Percentiles rank a stretch among this genome's conserved stretches.
phyloP scores from a whole-genome alignment of 2,888 invertebrate species.

The Lasioglossum malachurum region DNA sequence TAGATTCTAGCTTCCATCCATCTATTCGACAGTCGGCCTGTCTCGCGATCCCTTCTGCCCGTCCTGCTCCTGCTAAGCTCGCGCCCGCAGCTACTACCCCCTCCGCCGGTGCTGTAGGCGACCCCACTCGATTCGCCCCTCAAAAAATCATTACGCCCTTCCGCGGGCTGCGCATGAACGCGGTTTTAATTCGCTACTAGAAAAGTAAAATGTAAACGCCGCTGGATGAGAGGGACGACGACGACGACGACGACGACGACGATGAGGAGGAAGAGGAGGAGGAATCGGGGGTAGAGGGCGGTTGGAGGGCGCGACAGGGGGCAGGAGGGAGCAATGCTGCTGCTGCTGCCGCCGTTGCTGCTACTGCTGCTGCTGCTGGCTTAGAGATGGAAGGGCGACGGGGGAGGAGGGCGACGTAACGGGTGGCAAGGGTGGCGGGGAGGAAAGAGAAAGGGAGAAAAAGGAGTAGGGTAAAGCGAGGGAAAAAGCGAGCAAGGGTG shows the following conservation, averaged over 20 bases:
- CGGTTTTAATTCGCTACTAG: slow-evolving; percentile 87
- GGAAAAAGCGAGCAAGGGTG: slow-evolving; percentile 55
- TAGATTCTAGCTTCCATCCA: slow-evolving; percentile 46
- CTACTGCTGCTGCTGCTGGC: slow-evolving; percentile 78
- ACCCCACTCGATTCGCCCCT: slow-evolving; percentile 92
- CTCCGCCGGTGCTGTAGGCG: slow-evolving; percentile 85
- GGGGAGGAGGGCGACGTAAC: slow-evolving; percentile 45
- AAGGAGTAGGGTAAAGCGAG: slow-evolving; percentile 55
- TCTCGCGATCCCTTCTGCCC: slow-evolving; percentile 70
- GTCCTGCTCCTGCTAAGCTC: slow-evolving; percentile 73
- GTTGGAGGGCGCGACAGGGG: slow-evolving; percentile 45
- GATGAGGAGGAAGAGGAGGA: not conserved
- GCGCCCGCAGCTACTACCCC: slow-evolving; percentile 70
- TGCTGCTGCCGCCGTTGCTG: not conserved
- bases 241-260: slow-evolving; percentile 1
- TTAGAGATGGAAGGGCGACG: slow-evolving; percentile 76
- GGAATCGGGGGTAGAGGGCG: slow-evolving; percentile 73
- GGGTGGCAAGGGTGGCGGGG: slow-evolving; percentile 39
- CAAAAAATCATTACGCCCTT: slow-evolving; percentile 94
- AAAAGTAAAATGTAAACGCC: slow-evolving; percentile 83
- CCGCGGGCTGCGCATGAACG: slow-evolving; percentile 89
- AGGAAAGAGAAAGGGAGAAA: slow-evolving; percentile 58
- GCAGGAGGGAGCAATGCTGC: not conserved
- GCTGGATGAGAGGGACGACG: slow-evolving; percentile 63
- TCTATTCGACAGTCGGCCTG: slow-evolving; percentile 60